Evolutionary conservation across 2,888 invertebrate genomes (phyloP).

Genomic region (Lepetodrilus schrolli): DNA sequence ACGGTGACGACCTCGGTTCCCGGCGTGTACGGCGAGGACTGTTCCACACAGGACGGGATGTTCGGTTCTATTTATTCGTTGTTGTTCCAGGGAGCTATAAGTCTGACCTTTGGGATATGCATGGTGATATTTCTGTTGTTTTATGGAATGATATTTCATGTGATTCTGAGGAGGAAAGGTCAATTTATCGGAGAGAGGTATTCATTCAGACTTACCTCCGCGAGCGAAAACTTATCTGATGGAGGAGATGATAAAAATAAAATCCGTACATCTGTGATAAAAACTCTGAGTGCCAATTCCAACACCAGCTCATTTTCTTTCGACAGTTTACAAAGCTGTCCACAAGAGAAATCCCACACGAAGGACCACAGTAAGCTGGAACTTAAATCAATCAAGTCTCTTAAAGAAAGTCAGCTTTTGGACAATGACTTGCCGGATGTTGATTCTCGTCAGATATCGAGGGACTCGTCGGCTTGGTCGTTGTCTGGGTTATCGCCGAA

Average conservation of each 20-base stretch:
- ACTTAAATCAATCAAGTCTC: background rate
- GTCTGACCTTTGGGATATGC: slow-evolving; percentile 49
- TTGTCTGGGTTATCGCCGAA: background rate
- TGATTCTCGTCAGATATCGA: background rate
- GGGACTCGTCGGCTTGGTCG: background rate
- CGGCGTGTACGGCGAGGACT: slow-evolving; percentile 55
- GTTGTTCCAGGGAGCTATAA: slow-evolving; percentile 51
- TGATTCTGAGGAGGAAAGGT: slow-evolving; percentile 50
- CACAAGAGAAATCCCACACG: background rate
- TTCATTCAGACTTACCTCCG: slow-evolving; percentile 25
- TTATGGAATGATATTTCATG: slow-evolving; percentile 52
- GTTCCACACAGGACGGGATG: slow-evolving; percentile 51
- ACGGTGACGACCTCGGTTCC: slow-evolving; percentile 44
- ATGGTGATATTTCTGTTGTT: slow-evolving; percentile 50
- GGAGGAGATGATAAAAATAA: background rate
- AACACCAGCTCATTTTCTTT: background rate
- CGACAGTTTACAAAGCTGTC: no score
- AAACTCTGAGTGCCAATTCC: background rate
- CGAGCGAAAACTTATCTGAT: background rate
- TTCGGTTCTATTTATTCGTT: slow-evolving; percentile 47
- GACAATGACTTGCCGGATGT: background rate
- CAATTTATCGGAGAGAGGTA: slow-evolving; percentile 51
- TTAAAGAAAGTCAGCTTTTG: no score
- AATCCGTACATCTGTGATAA: background rate
- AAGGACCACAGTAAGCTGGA: background rate